These are phyloP conservation scores for Junonia oenone DNA, from an alignment of 2,888 invertebrate genomes.

Conservation along the genomic window DNA sequence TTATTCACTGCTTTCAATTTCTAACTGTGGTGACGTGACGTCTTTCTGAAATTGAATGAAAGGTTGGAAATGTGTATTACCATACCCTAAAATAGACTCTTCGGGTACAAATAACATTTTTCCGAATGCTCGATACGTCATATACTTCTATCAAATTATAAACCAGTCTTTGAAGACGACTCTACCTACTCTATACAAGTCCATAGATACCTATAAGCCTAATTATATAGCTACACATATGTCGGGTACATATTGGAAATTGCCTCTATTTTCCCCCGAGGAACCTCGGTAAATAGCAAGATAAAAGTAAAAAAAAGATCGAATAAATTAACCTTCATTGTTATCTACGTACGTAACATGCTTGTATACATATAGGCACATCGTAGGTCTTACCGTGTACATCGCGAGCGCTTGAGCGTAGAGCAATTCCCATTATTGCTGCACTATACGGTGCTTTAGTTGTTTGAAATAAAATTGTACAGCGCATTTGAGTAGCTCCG, in stretches of 20 bases:
- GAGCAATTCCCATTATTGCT: conserved; percentile 21
- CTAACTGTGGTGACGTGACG: conserved; percentile 36
- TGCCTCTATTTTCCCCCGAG: too few species aligned
- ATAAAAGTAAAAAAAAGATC: neutral
- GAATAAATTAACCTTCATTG: conserved; percentile 12
- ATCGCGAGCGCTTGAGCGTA: conserved; percentile 19
- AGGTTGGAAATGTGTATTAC: conserved; percentile 10
- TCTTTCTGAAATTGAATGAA: conserved; percentile 32
- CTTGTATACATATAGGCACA: neutral
- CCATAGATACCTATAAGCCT: too few species aligned
- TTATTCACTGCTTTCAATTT: conserved; percentile 55
- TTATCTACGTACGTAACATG: neutral
- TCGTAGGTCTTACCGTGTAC: conserved; percentile 9
- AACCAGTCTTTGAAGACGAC: too few species aligned
- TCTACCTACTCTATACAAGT: too few species aligned
- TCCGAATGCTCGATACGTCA: too few species aligned
- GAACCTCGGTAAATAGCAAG: too few species aligned
- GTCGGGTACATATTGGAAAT: too few species aligned
- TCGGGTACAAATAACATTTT: too few species aligned
- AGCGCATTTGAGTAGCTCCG: neutral
- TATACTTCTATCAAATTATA: too few species aligned
- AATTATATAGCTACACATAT: too few species aligned
- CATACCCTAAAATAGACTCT: neutral
- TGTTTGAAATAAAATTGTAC: conserved; percentile 10
- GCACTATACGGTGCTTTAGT: conserved; percentile 8